These are phyloP conservation scores for Deilephila porcellus DNA, from an alignment of 2,888 invertebrate genomes.

Conservation along the genomic window DNA sequence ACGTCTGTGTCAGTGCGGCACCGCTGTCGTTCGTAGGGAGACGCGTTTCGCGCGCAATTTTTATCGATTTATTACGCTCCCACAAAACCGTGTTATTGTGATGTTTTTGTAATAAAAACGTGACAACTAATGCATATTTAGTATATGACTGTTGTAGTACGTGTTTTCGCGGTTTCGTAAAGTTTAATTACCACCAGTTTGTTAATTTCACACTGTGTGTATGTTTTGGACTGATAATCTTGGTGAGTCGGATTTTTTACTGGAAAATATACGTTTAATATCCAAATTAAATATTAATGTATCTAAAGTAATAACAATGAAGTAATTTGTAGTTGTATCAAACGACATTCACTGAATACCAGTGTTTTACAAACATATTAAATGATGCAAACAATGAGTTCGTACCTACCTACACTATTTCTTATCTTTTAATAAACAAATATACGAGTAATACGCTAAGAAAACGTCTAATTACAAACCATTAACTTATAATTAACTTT, in stretches of 20 bases:
- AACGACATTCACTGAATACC: background rate
- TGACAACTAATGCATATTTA: constrained; percentile 57
- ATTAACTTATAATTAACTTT: too few relatives aligned
- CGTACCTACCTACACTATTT: background rate
- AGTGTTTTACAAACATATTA: background rate
- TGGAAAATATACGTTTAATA: background rate
- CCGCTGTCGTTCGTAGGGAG: constrained; percentile 44
- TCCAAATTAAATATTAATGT: constrained; percentile 2
- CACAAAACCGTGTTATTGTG: constrained; percentile 64
- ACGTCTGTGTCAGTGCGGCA: constrained; percentile 64
- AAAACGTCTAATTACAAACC: background rate
- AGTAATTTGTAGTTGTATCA: background rate
- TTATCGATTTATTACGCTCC: constrained; percentile 61
- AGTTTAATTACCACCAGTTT: constrained; percentile 47
- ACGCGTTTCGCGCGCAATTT: constrained; percentile 54
- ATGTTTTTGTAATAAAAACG: constrained; percentile 66
- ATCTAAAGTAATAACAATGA: background rate
- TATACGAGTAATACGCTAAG: background rate
- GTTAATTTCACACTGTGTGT: constrained; percentile 38
- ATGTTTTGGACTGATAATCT: constrained; percentile 14
- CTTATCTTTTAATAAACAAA: background rate
- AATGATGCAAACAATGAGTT: background rate
- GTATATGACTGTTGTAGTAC: constrained; percentile 41
- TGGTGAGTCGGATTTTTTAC: constrained; percentile 16
- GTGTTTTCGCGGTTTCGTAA: constrained; percentile 60